phyloP scores from a whole-genome alignment of 1,140 invertebrate species.

The Zaprionus kolodkinae region DNA sequence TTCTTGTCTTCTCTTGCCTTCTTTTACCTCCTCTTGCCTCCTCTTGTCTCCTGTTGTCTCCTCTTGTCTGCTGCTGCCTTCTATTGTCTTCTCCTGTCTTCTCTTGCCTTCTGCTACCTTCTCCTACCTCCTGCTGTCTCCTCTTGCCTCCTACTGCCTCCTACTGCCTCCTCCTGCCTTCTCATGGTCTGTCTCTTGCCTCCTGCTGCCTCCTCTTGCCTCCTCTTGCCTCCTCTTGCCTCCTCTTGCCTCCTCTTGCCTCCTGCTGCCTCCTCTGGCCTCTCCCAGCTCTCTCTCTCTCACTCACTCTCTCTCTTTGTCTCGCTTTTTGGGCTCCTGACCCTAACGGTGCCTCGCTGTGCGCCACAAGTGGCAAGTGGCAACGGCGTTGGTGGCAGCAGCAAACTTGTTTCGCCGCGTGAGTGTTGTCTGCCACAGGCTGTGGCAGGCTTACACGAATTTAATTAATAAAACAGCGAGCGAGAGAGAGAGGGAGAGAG shows the following conservation, averaged over 20 bases:
- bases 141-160: background rate
- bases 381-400: constrained; percentile 42
- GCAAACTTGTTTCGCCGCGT: constrained; percentile 31
- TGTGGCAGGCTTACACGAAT: constrained; percentile 72
- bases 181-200: too few relatives aligned
- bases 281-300: background rate
- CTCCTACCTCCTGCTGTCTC: background rate
- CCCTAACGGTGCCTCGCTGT: constrained; percentile 65
- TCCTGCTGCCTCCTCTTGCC: background rate
- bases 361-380: constrained; percentile 15
- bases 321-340: constrained; percentile 54
- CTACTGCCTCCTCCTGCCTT: too few relatives aligned
- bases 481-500: constrained; percentile 6
- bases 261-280: background rate
- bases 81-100: too few relatives aligned
- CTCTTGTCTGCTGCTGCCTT: background rate
- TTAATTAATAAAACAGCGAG: constrained; percentile 76
- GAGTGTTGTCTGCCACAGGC: constrained; percentile 29
- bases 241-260: too few relatives aligned
- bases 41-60: too few relatives aligned
- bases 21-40: too few relatives aligned
- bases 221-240: background rate
- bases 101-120: too few relatives aligned
- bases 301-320: background rate
- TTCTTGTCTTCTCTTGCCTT: too few relatives aligned